Percentiles rank a stretch among this genome's conserved stretches.
phyloP scores from a whole-genome alignment of 2,797 vertebrate species.

The Melanotaenia trifasciata region DNA sequence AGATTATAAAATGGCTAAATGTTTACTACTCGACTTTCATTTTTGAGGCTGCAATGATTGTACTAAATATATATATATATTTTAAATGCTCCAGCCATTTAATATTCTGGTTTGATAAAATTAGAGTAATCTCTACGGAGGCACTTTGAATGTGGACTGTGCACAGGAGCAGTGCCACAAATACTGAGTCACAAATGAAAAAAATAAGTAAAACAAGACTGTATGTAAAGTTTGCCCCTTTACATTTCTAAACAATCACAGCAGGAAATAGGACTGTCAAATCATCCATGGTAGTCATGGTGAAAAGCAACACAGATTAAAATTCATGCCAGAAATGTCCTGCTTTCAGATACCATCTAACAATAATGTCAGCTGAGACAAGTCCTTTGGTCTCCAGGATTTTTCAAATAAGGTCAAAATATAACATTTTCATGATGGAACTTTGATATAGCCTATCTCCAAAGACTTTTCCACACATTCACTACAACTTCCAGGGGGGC shows the following conservation, averaged over 20 bases:
- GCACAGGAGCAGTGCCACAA: neutral
- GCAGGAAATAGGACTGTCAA: neutral
- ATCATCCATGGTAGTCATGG: neutral
- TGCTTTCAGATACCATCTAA: neutral
- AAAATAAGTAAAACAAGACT: neutral
- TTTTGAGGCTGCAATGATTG: constrained; percentile 13
- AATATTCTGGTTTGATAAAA: neutral
- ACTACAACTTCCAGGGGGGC: neutral
- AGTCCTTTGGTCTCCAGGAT: neutral
- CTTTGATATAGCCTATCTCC: neutral
- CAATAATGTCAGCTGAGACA: neutral
- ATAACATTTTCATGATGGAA: neutral
- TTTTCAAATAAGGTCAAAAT: neutral
- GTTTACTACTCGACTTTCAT: constrained; percentile 12
- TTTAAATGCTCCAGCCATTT: neutral
- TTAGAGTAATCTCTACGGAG: neutral
- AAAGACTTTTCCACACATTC: neutral
- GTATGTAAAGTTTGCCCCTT: neutral
- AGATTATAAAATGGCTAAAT: constrained; percentile 49
- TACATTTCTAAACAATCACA: neutral
- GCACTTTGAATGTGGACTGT: neutral
- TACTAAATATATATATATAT: constrained; percentile 7
- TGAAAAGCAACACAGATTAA: neutral
- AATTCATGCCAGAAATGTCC: neutral
- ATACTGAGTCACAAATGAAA: neutral